Conservation (phyloP, 2,888 invertebrate species). For the Aporophyla lueneburgensis region DNA sequence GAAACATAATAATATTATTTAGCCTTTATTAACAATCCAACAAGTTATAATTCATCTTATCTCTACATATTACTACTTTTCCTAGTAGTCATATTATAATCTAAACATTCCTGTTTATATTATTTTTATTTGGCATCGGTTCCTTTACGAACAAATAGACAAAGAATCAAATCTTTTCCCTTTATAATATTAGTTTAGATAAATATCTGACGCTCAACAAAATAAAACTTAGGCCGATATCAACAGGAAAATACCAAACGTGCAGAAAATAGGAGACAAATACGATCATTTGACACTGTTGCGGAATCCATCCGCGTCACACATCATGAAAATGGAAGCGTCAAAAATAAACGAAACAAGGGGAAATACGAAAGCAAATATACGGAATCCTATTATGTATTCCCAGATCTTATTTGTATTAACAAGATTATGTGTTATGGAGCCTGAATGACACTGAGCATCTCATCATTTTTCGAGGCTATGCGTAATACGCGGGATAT, state of each 20-base stretch:
- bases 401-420: slow-evolving; percentile 69
- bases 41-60: too few relatives aligned
- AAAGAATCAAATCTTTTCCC: too few relatives aligned
- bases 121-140: too few relatives aligned
- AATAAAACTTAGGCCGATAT: background rate
- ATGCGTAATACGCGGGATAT: slow-evolving; percentile 56
- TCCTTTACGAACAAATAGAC: too few relatives aligned
- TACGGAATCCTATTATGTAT: slow-evolving; percentile 64
- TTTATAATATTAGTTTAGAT: background rate
- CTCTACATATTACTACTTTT: too few relatives aligned
- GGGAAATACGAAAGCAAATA: slow-evolving; percentile 60
- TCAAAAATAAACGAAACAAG: slow-evolving; percentile 62
- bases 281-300: slow-evolving; percentile 45
- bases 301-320: slow-evolving; percentile 45
- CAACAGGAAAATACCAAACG: slow-evolving; percentile 24
- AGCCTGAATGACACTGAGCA: slow-evolving; percentile 58
- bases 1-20: too few relatives aligned
- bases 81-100: too few relatives aligned
- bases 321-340: slow-evolving; percentile 56
- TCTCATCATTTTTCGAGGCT: slow-evolving; percentile 63
- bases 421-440: slow-evolving; percentile 68
- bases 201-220: background rate
- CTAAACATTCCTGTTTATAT: too few relatives aligned
- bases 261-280: slow-evolving; percentile 17
- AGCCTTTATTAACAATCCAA: too few relatives aligned